Evolutionary conservation across 2,888 invertebrate genomes (phyloP), one percentile per base, ranked within the genome.

Genomic region (Suillia variegata): DNA sequence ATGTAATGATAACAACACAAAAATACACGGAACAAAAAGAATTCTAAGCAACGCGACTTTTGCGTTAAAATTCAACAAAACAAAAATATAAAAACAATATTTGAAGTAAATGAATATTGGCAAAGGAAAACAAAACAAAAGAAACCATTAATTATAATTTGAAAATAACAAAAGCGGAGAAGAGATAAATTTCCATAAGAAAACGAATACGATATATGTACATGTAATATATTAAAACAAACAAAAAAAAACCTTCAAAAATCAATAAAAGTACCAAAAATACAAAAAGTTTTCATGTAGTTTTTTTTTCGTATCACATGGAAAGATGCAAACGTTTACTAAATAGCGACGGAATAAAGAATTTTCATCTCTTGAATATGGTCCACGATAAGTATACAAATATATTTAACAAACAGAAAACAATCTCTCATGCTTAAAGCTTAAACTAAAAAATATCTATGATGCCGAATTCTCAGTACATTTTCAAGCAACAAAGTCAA

Each of bases 131-230:
- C 49, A 31, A 51, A 20, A 47, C n/a, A n/a, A n/a, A 57, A 54
- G 45, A 56, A 56, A 56, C 26, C 13, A 47, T 31, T 57, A 61
- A 54, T 50, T 24, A 58, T 54, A 55, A 42, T 21, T 4, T 24
- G 42, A 51, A n/a, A n/a, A n/a, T n/a, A n/a, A n/a, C n/a, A n/a
- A n/a, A n/a, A n/a, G n/a, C n/a, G n/a, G 59, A 54, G 52, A 59
- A 42, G 42, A 54, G 50, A 26, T 4, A 54, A 59, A 63, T 55
- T 57, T 55, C 63, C 68, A 60, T 66, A 65, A 63, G 64, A 68
- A 63, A 64, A 64, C 64, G 65, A 69, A 70, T 70, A 75, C 73
- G 76, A 75, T 77, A 71, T 76, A 76, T 78, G 74, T 78, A 74
- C 71, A 71, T 76, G 76, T 75, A 76, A 74, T 73, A 75, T 74